Base-by-base conservation (phyloP, 1,140 invertebrate genomes). In the Halictus rubicundus region DNA sequence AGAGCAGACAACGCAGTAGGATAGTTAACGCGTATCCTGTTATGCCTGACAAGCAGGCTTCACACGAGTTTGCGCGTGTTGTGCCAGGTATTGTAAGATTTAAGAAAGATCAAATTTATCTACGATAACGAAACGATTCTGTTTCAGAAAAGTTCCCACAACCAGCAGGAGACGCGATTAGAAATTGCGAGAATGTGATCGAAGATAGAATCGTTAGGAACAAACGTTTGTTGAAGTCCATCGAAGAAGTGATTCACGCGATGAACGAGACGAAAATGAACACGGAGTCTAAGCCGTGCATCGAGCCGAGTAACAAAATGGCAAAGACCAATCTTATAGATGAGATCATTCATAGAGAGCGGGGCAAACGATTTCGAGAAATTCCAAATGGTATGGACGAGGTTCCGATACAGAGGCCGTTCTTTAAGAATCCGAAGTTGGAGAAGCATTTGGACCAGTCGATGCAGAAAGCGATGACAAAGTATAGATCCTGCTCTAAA, bases 401-500 rank as follows among this genome's bases (percentile, higher is more conserved):
- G 2, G 1, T 8, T 0, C 9, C 76, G 8, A 42, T 61, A 14
- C 10, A 10, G 9, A 80, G 27, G 16, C 65, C 78, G 54, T 12
- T 69, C 10, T 85, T 87, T 42, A 57, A 52, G 61, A 88, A 80
- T 65, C 27, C 66, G 0, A 64, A 61, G 12, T 1, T 88, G 42
- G 66, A 85, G 10, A 78, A 79, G n/a, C 27, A 61, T 0, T 19
- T 87, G 21, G 19, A 87, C 52, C 32, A 72, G 2, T 76, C 79
- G 12, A 88, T 88, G 78, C 59, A 49, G 14, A 32, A 71, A 2
- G 63, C 84, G 10, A 7, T 88, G 8, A 77, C 70, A 19, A 76
- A 14, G 60, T 86, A 80, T 14, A 82, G 59, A 65, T 54, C 23
- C 19, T 52, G 32, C 21, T 63, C 49, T 21, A 69, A 63, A 7